Base-by-base conservation (phyloP, 2,113 vertebrate genomes). In the Heptranchias perlo region DNA sequence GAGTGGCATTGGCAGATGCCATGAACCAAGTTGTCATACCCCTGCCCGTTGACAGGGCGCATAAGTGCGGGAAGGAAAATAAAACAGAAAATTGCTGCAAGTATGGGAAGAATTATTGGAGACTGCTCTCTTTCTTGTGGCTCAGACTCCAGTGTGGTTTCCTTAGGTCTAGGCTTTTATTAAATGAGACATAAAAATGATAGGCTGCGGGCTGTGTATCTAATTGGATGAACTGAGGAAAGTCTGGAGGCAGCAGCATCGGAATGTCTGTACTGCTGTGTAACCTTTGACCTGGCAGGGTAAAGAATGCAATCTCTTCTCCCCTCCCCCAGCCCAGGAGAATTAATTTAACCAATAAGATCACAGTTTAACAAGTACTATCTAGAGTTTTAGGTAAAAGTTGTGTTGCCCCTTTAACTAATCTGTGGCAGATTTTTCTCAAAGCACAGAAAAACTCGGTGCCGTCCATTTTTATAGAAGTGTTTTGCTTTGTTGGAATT, bases 51-150 rank as follows among this genome's bases (percentile, higher is more conserved):
- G 87, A 52, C 31, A 91, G 52, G 28, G 31, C 31, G 5, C 13
- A 0, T 0, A 16, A 54, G 28, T 10, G 8, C 23, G 52, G 28
- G 5, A 11, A 31, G 28, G 21, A 35, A 1, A 35, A 58, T 52
- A 61, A 35, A 35, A 91, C 10, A 25, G 52, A 91, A 91, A 35
- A 35, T n/a, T 91, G 14, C 25, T 31, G 39, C 39, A 44, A 84
- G 78, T 49, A 54, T 31, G 86, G 86, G 28, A 91, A 35, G 87
- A 91, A 91, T 91, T 91, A 47, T 82, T 82, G 78, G 78, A 21
- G 39, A 1, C 78, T 82, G 10, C 35, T 44, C n/a, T 47, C 28
- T 35, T 91, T 52, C 52, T 58, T 58, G 28, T 91, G 52, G 28
- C 14, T 35, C 16, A 52, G 47, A 44, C 44, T 1, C 44, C 14